Base-by-base conservation (phyloP, 1,140 invertebrate species). In the Condylostylus longicornis region DNA sequence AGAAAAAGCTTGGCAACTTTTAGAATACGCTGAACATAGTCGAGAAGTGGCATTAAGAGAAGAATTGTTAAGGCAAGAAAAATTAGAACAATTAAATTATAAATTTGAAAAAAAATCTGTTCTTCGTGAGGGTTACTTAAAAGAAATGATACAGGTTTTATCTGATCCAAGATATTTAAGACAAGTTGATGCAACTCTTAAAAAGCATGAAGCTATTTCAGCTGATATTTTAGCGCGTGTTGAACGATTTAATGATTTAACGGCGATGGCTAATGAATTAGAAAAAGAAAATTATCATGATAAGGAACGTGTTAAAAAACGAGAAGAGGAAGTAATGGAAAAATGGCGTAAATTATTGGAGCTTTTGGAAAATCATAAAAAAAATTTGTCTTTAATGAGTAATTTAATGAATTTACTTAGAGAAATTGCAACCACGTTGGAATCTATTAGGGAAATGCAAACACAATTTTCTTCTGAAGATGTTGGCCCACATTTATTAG, bases 181-280 rank as follows among this genome's bases (percentile, higher is more conserved):
- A 0, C 90, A 97, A 60, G 89, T 97, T 0, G 94, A 98, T 55
- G 93, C 93, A 8, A 94, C 90, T 0, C 75, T 97, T 5, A 98
- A 98, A 65, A 98, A 98, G 58, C 90, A 98, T 58, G 91, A 98
- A 65, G 94, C 94, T 15, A 94, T 99, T 34, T 88, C 84, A 47
- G 93, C 93, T 0, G 94, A 99, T 55, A 97, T 98, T 41, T 62
- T 94, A 21, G 85, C 93, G 4, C 73, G 91, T 56, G 83, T 90
- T 56, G 91, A 97, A 56, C 72, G 95, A 7, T 96, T 98, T 58
- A 79, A 89, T 47, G 83, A 94, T 59, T 67, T 98, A 41, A 85
- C 80, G 1, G 79, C 80, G 42, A 90, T 95, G 82, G 84, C 83
- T 1, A 76, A 82, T 35, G 90, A 96, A 53, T 65, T 98, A 27